Percentiles rank a stretch among this genome's conserved stretches.
Conservation (phyloP, 2,888 invertebrate genomes). For the Agrypnus murinus region DNA sequence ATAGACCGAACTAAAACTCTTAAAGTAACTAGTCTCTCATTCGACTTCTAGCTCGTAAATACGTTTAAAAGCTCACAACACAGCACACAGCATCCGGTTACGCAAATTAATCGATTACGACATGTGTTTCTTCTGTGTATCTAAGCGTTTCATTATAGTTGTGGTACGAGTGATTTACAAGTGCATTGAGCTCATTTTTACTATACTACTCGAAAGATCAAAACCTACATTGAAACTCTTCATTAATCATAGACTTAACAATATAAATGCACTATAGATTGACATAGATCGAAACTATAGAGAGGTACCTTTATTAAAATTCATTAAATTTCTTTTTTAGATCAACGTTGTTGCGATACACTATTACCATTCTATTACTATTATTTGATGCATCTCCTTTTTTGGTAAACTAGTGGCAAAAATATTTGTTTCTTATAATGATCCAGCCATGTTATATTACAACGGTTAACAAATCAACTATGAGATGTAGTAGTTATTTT, state of each 20-base stretch:
- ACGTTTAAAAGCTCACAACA: slow-evolving; percentile 46
- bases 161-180: slow-evolving; percentile 26
- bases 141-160: slow-evolving; percentile 25
- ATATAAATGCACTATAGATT: background rate
- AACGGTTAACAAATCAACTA: slow-evolving; percentile 21
- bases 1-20: slow-evolving; percentile 34
- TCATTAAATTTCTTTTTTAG: slow-evolving; percentile 20
- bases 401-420: slow-evolving; percentile 20
- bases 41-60: slow-evolving; percentile 32
- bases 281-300: background rate
- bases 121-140: slow-evolving; percentile 35
- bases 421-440: slow-evolving; percentile 19
- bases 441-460: slow-evolving; percentile 15
- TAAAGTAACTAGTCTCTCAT: slow-evolving; percentile 17
- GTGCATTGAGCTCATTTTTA: slow-evolving; percentile 17
- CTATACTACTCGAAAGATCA: background rate
- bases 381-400: slow-evolving; percentile 20
- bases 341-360: background rate
- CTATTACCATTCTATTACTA: background rate
- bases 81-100: slow-evolving; percentile 54
- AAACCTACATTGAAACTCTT: background rate
- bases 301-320: slow-evolving; percentile 18
- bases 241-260: background rate
- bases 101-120: slow-evolving; percentile 55
- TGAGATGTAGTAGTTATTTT: slow-evolving; percentile 11